Conservation (phyloP, 2,888 invertebrate species). For the Azorinus chamasolen region DNA sequence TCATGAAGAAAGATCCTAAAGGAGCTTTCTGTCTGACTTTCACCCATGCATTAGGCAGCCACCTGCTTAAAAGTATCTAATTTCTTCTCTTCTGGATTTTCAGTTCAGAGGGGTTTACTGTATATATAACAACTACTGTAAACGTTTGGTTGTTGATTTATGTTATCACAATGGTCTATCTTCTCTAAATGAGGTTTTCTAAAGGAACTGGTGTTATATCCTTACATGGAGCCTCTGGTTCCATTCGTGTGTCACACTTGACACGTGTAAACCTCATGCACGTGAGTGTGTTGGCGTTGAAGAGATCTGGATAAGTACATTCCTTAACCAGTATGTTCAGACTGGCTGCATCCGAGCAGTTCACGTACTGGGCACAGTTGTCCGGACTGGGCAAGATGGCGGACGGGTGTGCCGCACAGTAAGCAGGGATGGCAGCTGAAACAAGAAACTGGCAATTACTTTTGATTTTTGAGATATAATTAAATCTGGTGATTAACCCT, state of each 20-base stretch:
- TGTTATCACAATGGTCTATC: no score
- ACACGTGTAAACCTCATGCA: constrained; percentile 63
- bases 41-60: no score
- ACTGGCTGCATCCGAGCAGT: constrained; percentile 55
- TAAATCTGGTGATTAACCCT: neutral
- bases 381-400: constrained; percentile 54
- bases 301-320: constrained; percentile 70
- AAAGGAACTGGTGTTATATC: no score
- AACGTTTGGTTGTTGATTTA: no score
- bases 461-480: neutral
- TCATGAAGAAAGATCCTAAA: no score
- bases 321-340: constrained; percentile 43
- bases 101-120: no score
- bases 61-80: no score
- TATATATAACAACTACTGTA: no score
- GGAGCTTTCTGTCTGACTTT: no score
- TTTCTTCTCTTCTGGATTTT: no score
- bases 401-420: constrained; percentile 59
- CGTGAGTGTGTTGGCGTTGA: constrained; percentile 41
- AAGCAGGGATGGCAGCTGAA: constrained; percentile 58
- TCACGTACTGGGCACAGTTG: constrained; percentile 70
- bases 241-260: constrained; percentile 58
- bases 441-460: constrained; percentile 21
- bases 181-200: no score
- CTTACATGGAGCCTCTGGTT: constrained; percentile 71